Conservation (phyloP, 2,888 invertebrate genomes). For the Lottia scabra region DNA sequence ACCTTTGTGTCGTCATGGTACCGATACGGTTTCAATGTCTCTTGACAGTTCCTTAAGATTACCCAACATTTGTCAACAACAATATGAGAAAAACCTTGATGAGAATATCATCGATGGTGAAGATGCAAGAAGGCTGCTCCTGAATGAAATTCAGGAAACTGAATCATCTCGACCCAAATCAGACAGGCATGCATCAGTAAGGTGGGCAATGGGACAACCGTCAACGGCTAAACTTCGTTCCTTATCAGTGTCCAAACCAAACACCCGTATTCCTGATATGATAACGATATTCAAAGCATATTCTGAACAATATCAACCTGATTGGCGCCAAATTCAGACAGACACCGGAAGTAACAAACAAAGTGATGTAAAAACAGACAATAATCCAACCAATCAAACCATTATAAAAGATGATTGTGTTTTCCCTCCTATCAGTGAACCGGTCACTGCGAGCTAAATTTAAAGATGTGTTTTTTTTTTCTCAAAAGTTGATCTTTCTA, state of each 20-base stretch:
- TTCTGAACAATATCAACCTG: slow-evolving; percentile 59
- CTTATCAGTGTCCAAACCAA: slow-evolving; percentile 35
- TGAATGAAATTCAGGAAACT: slow-evolving; percentile 44
- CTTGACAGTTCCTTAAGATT: slow-evolving; percentile 35
- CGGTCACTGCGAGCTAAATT: neutral
- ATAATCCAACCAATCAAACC: no score
- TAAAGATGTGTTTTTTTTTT: neutral
- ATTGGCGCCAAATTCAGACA: slow-evolving; percentile 33
- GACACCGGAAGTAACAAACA: no score
- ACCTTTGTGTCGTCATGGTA: slow-evolving; percentile 48
- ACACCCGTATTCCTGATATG: slow-evolving; percentile 45
- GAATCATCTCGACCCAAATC: slow-evolving; percentile 37
- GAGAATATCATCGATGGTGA: slow-evolving; percentile 44
- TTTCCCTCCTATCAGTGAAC: neutral
- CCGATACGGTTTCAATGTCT: slow-evolving; percentile 40
- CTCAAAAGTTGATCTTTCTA: neutral
- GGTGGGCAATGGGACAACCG: slow-evolving; percentile 38
- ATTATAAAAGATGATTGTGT: no score
- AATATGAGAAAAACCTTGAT: slow-evolving; percentile 25
- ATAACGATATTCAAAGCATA: slow-evolving; percentile 57
- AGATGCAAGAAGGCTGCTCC: slow-evolving; percentile 50
- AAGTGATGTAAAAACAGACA: no score
- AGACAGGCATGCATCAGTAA: slow-evolving; percentile 20
- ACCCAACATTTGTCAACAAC: slow-evolving; percentile 36
- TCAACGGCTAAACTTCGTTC: slow-evolving; percentile 57